phyloP scores from a whole-genome alignment of 2,888 invertebrate genomes.

The Saturnia pavonia region DNA sequence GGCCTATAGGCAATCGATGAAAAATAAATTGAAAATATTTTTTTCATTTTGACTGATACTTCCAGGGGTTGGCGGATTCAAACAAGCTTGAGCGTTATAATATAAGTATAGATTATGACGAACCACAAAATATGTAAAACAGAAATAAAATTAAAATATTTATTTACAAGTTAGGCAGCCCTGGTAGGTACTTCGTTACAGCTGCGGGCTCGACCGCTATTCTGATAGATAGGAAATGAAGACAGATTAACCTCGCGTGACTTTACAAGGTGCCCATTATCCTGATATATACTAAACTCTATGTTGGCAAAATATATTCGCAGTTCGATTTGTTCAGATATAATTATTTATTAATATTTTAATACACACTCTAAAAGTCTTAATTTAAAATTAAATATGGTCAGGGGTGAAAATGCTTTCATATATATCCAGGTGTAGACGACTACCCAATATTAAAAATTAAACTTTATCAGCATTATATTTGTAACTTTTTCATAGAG shows the following conservation, averaged over 20 bases:
- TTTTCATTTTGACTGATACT: no score
- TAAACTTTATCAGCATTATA: not conserved
- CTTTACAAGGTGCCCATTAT: conserved; percentile 56
- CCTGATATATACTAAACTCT: conserved; percentile 38
- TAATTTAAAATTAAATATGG: not conserved
- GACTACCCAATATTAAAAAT: not conserved
- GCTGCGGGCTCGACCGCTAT: conserved; percentile 55
- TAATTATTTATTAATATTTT: not conserved
- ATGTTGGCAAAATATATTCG: conserved; percentile 38
- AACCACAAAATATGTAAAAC: no score
- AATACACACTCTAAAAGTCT: not conserved
- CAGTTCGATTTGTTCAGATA: not conserved
- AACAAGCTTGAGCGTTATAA: no score
- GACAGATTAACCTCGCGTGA: conserved; percentile 79
- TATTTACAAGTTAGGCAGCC: conserved; percentile 22
- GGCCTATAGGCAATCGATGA: no score
- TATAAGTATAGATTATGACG: no score
- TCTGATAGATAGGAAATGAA: conserved; percentile 81
- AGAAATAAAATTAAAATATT: not conserved
- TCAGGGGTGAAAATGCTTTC: not conserved
- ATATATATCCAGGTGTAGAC: not conserved
- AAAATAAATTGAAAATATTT: no score
- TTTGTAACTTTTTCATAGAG: no score
- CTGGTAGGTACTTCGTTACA: conserved; percentile 43
- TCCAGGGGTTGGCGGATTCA: no score